Percentiles rank a stretch among this genome's conserved stretches.
Evolutionary conservation across 2,888 invertebrate species (phyloP).

Genomic region (Aphidoletes aphidimyza): DNA sequence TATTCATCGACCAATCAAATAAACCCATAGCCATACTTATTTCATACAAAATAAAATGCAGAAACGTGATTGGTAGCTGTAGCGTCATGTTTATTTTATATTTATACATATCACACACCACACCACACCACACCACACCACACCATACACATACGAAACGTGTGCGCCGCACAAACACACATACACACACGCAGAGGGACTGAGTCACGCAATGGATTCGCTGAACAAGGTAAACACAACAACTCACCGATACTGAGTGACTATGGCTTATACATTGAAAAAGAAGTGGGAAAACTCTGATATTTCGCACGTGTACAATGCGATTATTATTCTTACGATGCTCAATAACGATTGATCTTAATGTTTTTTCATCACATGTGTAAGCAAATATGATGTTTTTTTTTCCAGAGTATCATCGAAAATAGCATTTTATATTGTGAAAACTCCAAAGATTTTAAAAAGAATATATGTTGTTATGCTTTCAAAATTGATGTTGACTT

Average conservation of each 20-base stretch:
- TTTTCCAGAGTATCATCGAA: too few species aligned
- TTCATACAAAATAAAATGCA: background rate
- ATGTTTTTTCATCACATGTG: too few species aligned
- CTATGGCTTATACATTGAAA: background rate
- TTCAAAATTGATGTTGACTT: too few species aligned
- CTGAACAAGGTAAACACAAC: background rate
- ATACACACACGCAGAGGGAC: background rate
- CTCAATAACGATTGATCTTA: too few species aligned
- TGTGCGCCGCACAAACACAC: background rate
- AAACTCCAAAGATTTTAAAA: too few species aligned
- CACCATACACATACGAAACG: too few species aligned
- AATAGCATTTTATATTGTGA: too few species aligned
- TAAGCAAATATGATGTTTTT: too few species aligned
- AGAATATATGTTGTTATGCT: too few species aligned
- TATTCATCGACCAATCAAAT: background rate
- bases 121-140: background rate
- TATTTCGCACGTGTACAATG: background rate
- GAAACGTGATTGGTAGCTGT: constrained; percentile 42
- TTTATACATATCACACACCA: constrained; percentile 1
- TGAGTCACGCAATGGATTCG: background rate
- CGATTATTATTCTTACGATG: background rate
- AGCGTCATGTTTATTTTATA: constrained; percentile 1
- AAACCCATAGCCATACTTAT: constrained; percentile 14
- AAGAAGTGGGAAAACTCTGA: background rate
- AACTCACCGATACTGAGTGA: background rate